Evolutionary conservation across 1,140 invertebrate species (phyloP), one percentile per base, ranked within the genome.

Genomic region (Drosophila takahashii): DNA sequence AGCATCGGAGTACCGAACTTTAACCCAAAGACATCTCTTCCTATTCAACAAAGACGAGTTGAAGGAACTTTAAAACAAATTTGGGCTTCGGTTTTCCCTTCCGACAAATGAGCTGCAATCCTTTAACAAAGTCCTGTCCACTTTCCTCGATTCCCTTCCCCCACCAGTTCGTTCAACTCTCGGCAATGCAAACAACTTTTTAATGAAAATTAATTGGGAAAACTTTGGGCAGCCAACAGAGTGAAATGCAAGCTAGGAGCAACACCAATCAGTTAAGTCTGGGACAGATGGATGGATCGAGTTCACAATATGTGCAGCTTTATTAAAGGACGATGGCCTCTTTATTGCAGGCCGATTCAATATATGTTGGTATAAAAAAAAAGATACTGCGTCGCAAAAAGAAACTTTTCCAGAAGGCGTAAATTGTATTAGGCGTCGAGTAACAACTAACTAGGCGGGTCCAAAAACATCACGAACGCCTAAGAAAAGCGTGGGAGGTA

Each of bases 131-230:
- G 26, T 34, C 42, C 27, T 47, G 50, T 39, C 32, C 26, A 64
- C 32, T 18, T 26, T 18, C 18, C 22, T 29, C 37, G 9, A 51
- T 16, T 62, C 27, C 29, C 8, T 7, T 32, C 27, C 27, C 29
- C 8, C 8, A 9, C 27, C 16, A 65, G 83, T 79, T 87, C 71
- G 64, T 62, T 83, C 71, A 87, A 81, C 81, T 39, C 22, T 22
- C 4, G 36, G 26, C 32, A 48, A 36, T 60, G 65, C 41, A 61
- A 51, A 69, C 45, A 79, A 87, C 60, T 83, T 87, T 87, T 84
- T 77, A 83, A 83, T 89, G 77, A 79, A 79, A 64, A 77, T 79
- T 59, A 77, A 87, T 87, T 74, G 41, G 39, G 8, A 53, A 76
- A 65, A 67, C 39, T 50, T 72, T 47, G 18, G 37, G n/a, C 37